Evolutionary conservation across 2,888 invertebrate genomes (phyloP).

Genomic region (Cephus sareptanus): DNA sequence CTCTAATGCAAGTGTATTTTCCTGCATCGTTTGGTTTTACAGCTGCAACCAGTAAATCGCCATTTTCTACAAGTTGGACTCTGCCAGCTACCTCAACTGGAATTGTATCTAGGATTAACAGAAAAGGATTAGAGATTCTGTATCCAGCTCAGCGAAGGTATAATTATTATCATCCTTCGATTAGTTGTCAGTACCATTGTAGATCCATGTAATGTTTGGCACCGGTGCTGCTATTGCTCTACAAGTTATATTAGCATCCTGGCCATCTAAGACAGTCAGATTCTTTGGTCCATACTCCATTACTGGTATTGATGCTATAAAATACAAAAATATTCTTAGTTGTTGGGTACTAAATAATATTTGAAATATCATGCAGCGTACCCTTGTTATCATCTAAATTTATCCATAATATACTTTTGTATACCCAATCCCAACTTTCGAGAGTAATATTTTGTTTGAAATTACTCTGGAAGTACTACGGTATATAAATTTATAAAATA

Average conservation of each 20-base stretch:
- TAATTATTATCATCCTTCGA: conserved; percentile 22
- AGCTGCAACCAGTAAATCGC: conserved; percentile 88
- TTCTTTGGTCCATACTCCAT: conserved; percentile 88
- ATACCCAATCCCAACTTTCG: background rate
- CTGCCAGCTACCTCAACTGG: conserved; percentile 78
- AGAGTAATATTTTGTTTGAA: background rate
- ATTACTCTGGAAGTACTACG: background rate
- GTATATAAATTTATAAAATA: background rate
- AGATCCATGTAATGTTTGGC: conserved; percentile 92
- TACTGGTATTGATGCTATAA: conserved; percentile 86
- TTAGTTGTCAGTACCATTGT: conserved; percentile 76
- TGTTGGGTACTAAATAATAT: background rate
- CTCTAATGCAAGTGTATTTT: conserved; percentile 87
- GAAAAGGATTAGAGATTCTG: conserved; percentile 9
- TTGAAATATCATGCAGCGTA: background rate
- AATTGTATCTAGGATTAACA: conserved; percentile 68
- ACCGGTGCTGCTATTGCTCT: conserved; percentile 90
- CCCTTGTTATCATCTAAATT: background rate
- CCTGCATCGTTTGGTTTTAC: conserved; percentile 87
- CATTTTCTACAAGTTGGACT: conserved; percentile 86
- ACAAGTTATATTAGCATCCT: conserved; percentile 90
- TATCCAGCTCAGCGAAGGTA: background rate
- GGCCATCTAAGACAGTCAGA: conserved; percentile 90
- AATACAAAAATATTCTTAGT: conserved; percentile 36
- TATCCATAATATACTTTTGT: background rate